Percentiles rank a stretch among this genome's conserved stretches.
Conservation (phyloP, 2,888 invertebrate genomes). For the Pyrgus malvae region DNA sequence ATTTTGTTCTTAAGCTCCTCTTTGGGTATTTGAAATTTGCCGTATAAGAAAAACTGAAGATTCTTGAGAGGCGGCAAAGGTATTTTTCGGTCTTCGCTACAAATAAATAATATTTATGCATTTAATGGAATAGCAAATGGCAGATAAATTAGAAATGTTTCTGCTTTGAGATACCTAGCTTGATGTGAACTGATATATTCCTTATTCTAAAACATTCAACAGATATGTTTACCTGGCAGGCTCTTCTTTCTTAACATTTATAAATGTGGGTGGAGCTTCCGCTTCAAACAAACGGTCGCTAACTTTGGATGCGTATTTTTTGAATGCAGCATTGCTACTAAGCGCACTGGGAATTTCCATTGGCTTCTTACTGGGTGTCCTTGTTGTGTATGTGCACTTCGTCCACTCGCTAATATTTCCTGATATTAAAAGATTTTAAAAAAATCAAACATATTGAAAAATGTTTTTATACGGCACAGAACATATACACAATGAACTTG, state of each 20-base stretch:
- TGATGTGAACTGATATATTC: too few relatives aligned
- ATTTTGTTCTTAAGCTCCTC: conserved; percentile 86
- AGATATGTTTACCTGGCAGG: conserved; percentile 47
- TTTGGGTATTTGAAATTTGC: conserved; percentile 79
- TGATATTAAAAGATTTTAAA: too few relatives aligned
- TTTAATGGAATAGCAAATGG: too few relatives aligned
- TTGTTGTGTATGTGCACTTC: conserved; percentile 88
- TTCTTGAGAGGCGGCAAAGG: conserved; percentile 87
- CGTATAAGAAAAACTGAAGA: conserved; percentile 88
- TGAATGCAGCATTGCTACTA: conserved; percentile 81
- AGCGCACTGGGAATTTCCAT: conserved; percentile 86
- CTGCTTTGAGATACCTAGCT: too few relatives aligned
- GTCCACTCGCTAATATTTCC: conserved; percentile 93
- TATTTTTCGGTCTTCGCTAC: conserved; percentile 82
- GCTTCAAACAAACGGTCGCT: conserved; percentile 80
- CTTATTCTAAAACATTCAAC: too few relatives aligned
- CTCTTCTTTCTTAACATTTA: conserved; percentile 78
- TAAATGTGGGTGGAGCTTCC: conserved; percentile 49
- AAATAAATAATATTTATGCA: background rate
- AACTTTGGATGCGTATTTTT: conserved; percentile 82
- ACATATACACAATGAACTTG: too few relatives aligned
- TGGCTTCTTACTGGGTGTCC: conserved; percentile 86
- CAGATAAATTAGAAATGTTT: too few relatives aligned
- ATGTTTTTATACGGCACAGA: too few relatives aligned
- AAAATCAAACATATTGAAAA: too few relatives aligned